Evolutionary conservation across 2,797 vertebrate genomes (phyloP).

Genomic region (Poecilia velifera): DNA sequence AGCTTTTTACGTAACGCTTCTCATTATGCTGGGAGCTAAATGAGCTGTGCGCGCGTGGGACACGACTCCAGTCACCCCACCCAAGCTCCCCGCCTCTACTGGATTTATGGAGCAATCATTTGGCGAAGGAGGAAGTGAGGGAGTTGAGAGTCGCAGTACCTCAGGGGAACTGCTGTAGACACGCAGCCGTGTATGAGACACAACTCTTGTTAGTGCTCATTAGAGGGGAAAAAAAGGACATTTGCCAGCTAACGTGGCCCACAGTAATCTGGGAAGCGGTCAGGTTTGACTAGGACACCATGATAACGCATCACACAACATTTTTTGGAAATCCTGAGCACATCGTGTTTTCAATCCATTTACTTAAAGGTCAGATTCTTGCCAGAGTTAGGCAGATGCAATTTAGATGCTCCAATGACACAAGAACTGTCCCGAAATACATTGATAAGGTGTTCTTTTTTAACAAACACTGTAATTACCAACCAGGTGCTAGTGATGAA

Average conservation of each 20-base stretch:
- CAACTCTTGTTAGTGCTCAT: slow-evolving; percentile 11
- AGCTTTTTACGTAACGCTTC: slow-evolving; percentile 54
- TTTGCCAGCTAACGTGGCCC: slow-evolving; percentile 2
- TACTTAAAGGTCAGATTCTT: background rate
- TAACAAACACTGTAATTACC: background rate
- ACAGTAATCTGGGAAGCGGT: slow-evolving; percentile 4
- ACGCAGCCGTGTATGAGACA: slow-evolving; percentile 5
- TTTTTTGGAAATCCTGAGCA: background rate
- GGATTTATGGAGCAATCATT: slow-evolving; percentile 67
- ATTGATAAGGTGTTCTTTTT: background rate
- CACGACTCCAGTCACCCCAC: slow-evolving; percentile 9
- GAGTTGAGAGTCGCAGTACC: slow-evolving; percentile 41
- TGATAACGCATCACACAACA: background rate
- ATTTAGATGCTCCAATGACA: background rate
- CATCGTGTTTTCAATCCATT: background rate
- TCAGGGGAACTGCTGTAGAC: slow-evolving; percentile 18
- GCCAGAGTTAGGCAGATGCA: background rate
- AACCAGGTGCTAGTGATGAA: background rate
- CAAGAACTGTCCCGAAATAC: background rate
- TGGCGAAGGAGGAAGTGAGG: slow-evolving; percentile 47
- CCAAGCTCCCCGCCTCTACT: background rate
- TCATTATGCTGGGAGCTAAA: slow-evolving; percentile 64
- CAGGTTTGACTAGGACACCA: slow-evolving; percentile 14
- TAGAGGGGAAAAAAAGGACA: slow-evolving; percentile 30
- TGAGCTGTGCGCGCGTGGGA: slow-evolving; percentile 35